Percentiles rank a stretch among this genome's conserved stretches.
These are phyloP conservation scores for Micrastur ruficollis DNA, from an alignment of 2,797 vertebrate genomes.

Conservation along the genomic window DNA sequence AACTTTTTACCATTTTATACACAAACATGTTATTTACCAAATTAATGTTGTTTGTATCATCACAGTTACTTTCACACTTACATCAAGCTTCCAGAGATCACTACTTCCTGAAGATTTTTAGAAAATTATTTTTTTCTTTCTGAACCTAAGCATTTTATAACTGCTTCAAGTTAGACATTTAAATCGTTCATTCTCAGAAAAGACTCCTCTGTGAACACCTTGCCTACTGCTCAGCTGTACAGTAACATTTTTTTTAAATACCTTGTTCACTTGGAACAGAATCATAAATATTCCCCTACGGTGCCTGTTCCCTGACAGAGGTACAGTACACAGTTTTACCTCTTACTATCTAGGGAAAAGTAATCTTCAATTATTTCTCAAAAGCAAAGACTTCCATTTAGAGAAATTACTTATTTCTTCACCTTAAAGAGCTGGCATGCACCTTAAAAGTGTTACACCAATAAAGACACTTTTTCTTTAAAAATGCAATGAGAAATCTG, in stretches of 20 bases:
- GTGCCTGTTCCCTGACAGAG: not conserved
- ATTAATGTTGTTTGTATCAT: not conserved
- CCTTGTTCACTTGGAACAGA: not conserved
- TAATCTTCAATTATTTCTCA: not conserved
- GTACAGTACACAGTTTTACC: not conserved
- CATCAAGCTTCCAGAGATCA: not conserved
- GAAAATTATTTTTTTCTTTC: not conserved
- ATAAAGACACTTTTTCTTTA: not conserved
- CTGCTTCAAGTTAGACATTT: not conserved
- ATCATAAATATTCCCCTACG: too few relatives aligned
- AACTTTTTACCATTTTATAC: not conserved
- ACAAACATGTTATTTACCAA: not conserved
- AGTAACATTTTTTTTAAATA: not conserved
- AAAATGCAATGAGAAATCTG: not conserved
- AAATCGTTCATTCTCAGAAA: not conserved
- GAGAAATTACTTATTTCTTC: not conserved
- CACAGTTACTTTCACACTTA: not conserved
- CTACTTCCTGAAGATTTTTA: not conserved
- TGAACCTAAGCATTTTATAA: not conserved
- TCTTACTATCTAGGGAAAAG: not conserved
- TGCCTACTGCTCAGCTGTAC: not conserved
- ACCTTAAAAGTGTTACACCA: not conserved
- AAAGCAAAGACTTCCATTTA: not conserved
- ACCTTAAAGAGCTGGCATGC: not conserved
- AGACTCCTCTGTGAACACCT: not conserved